Percentiles rank a stretch among this genome's conserved stretches.
phyloP scores from a whole-genome alignment of 2,113 vertebrate genomes.

The Neomonachus schauinslandi region DNA sequence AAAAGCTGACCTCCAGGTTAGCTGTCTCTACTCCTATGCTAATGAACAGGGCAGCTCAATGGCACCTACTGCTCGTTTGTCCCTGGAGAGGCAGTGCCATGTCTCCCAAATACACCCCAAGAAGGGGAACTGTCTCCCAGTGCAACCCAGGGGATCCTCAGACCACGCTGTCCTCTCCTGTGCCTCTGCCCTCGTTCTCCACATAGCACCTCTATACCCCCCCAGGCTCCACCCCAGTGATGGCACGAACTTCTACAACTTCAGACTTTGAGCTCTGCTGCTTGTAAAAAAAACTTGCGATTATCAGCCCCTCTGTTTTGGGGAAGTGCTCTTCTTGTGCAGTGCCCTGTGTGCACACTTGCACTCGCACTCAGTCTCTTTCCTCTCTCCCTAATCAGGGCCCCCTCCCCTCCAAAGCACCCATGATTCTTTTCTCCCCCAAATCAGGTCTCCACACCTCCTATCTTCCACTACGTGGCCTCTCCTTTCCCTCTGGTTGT shows the following conservation, averaged over 20 bases:
- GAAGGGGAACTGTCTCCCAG: neutral
- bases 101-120: neutral
- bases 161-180: neutral
- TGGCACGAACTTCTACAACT: neutral
- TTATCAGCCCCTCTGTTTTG: neutral
- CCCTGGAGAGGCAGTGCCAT: neutral
- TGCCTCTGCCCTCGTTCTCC: neutral
- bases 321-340: neutral
- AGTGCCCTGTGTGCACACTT: neutral
- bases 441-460: neutral
- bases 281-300: neutral
- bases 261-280: neutral
- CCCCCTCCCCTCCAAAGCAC: neutral
- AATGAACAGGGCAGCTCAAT: neutral
- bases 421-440: neutral
- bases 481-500: neutral
- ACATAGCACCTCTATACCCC: neutral
- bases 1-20: neutral
- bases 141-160: neutral
- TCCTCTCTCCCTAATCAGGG: neutral
- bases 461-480: too few species aligned
- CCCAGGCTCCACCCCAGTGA: neutral
- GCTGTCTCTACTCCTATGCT: neutral
- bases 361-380: neutral
- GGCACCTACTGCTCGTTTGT: neutral